These are phyloP conservation scores for Drosophila gunungcola DNA, from an alignment of 1,140 invertebrate genomes.

Conservation along the genomic window DNA sequence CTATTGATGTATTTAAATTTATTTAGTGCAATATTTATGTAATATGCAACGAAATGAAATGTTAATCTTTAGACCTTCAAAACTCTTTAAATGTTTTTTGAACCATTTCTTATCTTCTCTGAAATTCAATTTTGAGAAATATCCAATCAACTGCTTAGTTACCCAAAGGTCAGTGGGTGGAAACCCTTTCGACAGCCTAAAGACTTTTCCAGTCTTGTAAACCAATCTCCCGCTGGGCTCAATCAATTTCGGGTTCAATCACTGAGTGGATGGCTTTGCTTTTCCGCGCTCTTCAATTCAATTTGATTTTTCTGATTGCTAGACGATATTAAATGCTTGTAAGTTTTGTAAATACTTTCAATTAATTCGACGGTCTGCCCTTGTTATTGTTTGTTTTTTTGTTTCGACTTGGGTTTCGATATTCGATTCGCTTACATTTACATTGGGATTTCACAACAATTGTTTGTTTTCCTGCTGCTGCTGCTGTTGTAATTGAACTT, in stretches of 20 bases:
- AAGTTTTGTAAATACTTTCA: conserved; percentile 53
- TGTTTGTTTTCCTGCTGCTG: conserved; percentile 29
- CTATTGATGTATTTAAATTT: too few species aligned
- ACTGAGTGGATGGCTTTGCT: conserved; percentile 3
- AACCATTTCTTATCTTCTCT: background rate
- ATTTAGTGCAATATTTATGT: too few species aligned
- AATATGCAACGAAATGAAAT: too few species aligned
- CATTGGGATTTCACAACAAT: conserved; percentile 52
- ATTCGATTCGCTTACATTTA: conserved; percentile 36
- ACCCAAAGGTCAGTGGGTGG: conserved; percentile 25
- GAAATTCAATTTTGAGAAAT: too few species aligned
- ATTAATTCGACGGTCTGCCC: conserved; percentile 63
- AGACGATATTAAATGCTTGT: conserved; percentile 44
- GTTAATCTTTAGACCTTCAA: background rate
- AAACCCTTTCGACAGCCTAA: conserved; percentile 29
- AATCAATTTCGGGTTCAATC: conserved; percentile 29
- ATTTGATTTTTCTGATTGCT: conserved; percentile 33
- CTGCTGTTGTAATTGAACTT: conserved; percentile 66
- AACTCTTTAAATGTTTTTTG: background rate
- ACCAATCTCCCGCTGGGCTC: conserved; percentile 41
- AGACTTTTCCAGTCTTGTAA: conserved; percentile 13
- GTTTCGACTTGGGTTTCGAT: conserved; percentile 39
- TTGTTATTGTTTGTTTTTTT: conserved; percentile 57
- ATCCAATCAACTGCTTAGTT: conserved; percentile 35
- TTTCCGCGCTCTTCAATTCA: conserved; percentile 15